Evolutionary conservation across 2,888 invertebrate species (phyloP).

Genomic region (Geophilus truncorum): DNA sequence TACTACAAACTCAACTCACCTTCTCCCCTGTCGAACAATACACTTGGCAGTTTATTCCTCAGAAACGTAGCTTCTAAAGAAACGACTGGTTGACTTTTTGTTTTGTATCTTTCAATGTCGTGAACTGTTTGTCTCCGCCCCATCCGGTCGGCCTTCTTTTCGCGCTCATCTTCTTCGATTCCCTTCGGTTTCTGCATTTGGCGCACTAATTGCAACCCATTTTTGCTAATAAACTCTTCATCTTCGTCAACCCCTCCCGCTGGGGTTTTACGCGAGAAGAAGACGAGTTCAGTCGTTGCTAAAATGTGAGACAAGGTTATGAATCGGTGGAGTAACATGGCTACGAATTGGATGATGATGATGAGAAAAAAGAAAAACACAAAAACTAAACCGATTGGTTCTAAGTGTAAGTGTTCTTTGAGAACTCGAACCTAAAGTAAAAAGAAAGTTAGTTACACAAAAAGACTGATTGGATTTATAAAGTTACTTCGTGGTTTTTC

Average conservation of each 20-base stretch:
- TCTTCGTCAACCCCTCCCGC: slow-evolving; percentile 77
- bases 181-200: slow-evolving; percentile 60
- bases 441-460: too few relatives aligned
- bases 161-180: slow-evolving; percentile 70
- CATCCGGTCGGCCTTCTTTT: slow-evolving; percentile 67
- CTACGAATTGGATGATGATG: slow-evolving; percentile 90
- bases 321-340: slow-evolving; percentile 98
- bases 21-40: slow-evolving; percentile 40
- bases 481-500: slow-evolving; percentile 72
- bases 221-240: slow-evolving; percentile 79
- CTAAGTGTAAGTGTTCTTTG: slow-evolving; percentile 87
- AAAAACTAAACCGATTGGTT: slow-evolving; percentile 94
- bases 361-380: slow-evolving; percentile 97
- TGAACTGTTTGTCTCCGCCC: slow-evolving; percentile 82
- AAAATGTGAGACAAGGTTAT: slow-evolving; percentile 95
- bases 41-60: slow-evolving; percentile 70
- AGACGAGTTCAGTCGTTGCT: slow-evolving; percentile 86
- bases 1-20: too few relatives aligned
- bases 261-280: slow-evolving; percentile 76
- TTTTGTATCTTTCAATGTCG: slow-evolving; percentile 80
- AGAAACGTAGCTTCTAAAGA: slow-evolving; percentile 94
- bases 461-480: too few relatives aligned
- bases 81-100: slow-evolving; percentile 78
- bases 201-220: slow-evolving; percentile 89
- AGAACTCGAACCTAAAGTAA: slow-evolving; percentile 74